Base-by-base conservation (phyloP, 2,888 invertebrate species). In the Apotomis turbidana region DNA sequence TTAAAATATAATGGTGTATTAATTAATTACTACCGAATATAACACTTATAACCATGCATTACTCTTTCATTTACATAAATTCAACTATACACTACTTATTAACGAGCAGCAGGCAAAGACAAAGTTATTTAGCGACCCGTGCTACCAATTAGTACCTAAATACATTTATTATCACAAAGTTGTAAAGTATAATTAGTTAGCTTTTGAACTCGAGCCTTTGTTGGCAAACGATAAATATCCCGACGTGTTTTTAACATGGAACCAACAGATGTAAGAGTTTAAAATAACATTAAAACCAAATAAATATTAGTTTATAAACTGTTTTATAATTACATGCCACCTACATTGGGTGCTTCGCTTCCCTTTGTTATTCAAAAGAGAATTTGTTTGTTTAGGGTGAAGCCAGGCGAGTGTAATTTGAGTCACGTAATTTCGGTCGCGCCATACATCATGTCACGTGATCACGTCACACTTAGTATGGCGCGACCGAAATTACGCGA, bases 131-230 rank as follows among this genome's bases (percentile, higher is more conserved):
- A 58, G 38, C 5, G 3, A 12, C 1, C n/a, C 38, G 58, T 58
- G 58, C 58, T n/a, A 12, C 58, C 5, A 58, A 58, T 38, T 57
- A 57, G 57, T 5, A 38, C 5, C 41, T 41, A 41, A 41, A 41
- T 41, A 41, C 36, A 57, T 12, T 58, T 36, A 58, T 36, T 58
- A 58, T 10, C 57, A 5, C 10, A 36, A 2, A n/a, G 58, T 58
- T 58, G 58, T 58, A 58, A 58, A 58, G 10, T 36, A n/a, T 38
- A 58, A 58, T 58, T 58, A 38, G 38, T 27, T 12, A 12, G 58
- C 38, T 58, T 58, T 12, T 27, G 27, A 58, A 38, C 36, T 38
- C 49, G 10, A n/a, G 38, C 6, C 38, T n/a, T 58, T 58, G n/a
- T 6, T n/a, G 38, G 58, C 12, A 38, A n/a, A 58, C 12, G 12